Percentiles rank a stretch among this genome's conserved stretches.
Conservation (phyloP, 2,797 vertebrate species). For the Balearica regulorum region DNA sequence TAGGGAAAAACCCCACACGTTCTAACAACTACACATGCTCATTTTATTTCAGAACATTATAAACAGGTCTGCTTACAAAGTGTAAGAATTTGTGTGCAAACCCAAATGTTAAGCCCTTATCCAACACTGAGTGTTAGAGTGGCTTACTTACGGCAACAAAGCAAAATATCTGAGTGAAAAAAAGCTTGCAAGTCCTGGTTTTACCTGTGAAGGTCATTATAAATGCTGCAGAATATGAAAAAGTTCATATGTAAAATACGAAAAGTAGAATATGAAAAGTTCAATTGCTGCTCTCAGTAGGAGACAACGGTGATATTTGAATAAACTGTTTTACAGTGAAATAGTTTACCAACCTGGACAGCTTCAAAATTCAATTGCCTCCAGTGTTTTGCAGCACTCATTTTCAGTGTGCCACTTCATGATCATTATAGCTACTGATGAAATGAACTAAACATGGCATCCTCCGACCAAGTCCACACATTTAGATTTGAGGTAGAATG, state of each 20-base stretch:
- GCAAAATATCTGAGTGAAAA: background rate
- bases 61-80: background rate
- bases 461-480: background rate
- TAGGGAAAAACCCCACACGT: background rate
- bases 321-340: background rate
- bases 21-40: background rate
- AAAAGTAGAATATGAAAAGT: background rate
- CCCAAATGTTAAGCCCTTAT: background rate
- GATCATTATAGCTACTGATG: background rate
- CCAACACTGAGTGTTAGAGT: background rate
- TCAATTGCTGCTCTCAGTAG: background rate
- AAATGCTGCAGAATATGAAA: background rate
- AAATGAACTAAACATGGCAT: background rate
- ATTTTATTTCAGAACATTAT: background rate
- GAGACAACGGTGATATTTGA: background rate
- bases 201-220: background rate
- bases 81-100: background rate
- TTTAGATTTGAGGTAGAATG: background rate
- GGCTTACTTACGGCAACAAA: background rate
- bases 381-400: background rate
- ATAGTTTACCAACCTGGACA: background rate
- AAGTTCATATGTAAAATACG: background rate
- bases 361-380: background rate
- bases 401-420: background rate
- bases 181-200: background rate